Evolutionary conservation across 2,797 vertebrate genomes (phyloP), one percentile per base, ranked within the genome.

Genomic region (Pelobates cultripes): DNA sequence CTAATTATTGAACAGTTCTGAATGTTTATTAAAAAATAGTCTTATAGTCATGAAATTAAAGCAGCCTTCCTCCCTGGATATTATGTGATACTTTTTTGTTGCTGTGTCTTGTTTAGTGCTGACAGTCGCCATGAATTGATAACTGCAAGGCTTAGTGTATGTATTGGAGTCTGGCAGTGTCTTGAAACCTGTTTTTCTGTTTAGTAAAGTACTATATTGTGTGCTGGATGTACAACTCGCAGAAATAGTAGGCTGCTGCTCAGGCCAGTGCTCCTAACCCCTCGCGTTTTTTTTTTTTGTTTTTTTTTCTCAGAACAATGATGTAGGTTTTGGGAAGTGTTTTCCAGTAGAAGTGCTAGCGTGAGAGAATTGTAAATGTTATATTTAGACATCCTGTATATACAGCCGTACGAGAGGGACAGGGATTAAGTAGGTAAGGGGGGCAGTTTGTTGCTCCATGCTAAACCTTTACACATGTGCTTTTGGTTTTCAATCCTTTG

Each of bases 81-180:
- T 70, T 70, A 79, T 15, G 40, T 75, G 77, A 79, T 75, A 67
- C 72, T n/a, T 57, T 67, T 75, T 83, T 79, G 67, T 79, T 79
- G 5, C 75, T 55, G 43, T 79, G 82, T 79, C 75, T 17, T 57
- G 66, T 57, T 43, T 75, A 70, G 67, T 73, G 71, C 44, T 70
- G 77, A 79, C 40, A 70, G 77, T 79, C 70, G 77, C 66, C 44
- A 41, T 66, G 6, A 66, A 79, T 75, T 79, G 82, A 79, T 83
- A 70, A 64, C 66, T 14, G 42, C 77, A 75, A 63, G 72, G 9
- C 77, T 7, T 71, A 5, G 40, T 43, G 64, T 69, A 77, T 70
- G 70, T 63, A 61, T 15, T 41, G 60, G 74, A 77, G 75, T 43
- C 17, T 66, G 15, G 14, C n/a, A 28, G 63, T 40, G 63, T 7